A percentile compares a stretch with the other conserved stretches of the same genome.
These are phyloP conservation scores for Clarias laeviceps DNA, from an alignment of 2,797 vertebrate species.

Conservation along the genomic window DNA sequence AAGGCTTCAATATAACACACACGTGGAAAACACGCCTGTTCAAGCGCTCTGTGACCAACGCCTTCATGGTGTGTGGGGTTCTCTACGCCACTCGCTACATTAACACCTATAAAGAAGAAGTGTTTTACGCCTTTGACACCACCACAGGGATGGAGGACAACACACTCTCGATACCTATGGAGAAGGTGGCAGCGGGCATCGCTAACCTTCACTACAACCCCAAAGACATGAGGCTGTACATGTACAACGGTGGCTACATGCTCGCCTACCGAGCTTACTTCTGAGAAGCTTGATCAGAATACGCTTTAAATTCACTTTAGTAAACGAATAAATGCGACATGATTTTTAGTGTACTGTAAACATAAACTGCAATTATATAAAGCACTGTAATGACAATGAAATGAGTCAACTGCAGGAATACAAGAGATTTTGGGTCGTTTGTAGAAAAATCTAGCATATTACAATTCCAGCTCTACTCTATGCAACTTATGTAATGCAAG, in stretches of 20 bases:
- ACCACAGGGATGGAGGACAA: constrained; percentile 68
- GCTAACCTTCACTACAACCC: constrained; percentile 77
- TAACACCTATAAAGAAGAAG: constrained; percentile 64
- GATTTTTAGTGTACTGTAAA: no score
- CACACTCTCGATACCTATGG: constrained; percentile 61
- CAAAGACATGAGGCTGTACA: constrained; percentile 65
- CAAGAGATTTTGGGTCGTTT: no score
- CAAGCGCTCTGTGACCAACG: constrained; percentile 71
- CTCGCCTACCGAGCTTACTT: constrained; percentile 67
- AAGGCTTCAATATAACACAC: constrained; percentile 64
- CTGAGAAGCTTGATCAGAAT: constrained; percentile 19
- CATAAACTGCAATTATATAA: no score
- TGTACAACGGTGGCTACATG: constrained; percentile 75
- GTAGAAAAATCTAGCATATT: no score
- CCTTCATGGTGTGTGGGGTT: constrained; percentile 75
- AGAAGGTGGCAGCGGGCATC: constrained; percentile 69
- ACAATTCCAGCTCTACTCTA: no score
- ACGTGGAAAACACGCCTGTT: constrained; percentile 74
- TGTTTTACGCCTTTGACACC: constrained; percentile 77
- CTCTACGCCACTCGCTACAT: constrained; percentile 72
- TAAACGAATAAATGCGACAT: not conserved
- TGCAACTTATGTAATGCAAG: no score
- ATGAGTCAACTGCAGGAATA: no score
- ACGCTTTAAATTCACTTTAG: not conserved
- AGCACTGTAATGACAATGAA: no score